These are phyloP conservation scores for Cheiracanthium punctorium DNA, from an alignment of 2,888 invertebrate species.

Conservation along the genomic window DNA sequence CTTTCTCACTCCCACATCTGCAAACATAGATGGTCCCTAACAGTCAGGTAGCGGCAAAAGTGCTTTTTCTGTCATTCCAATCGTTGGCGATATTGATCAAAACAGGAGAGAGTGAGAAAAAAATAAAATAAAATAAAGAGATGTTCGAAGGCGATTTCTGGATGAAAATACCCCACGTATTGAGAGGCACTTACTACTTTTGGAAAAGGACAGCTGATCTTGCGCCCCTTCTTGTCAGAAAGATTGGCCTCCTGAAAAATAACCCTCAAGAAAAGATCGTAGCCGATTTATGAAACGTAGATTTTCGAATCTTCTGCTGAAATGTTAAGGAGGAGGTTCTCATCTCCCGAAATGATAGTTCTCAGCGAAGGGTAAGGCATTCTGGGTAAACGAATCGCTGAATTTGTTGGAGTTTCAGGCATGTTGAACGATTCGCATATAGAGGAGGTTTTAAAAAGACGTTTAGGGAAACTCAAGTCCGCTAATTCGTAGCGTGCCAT, in stretches of 20 bases:
- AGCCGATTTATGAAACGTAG: neutral
- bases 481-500: too few species aligned
- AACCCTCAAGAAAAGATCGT: neutral
- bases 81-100: conserved; percentile 37
- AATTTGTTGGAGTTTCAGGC: too few species aligned
- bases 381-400: too few species aligned
- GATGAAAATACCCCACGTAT: neutral
- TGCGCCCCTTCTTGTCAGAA: neutral
- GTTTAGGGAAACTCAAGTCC: too few species aligned
- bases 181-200: neutral
- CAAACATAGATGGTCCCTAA: neutral
- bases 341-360: too few species aligned
- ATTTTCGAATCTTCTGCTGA: neutral
- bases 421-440: too few species aligned
- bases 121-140: too few species aligned
- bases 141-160: conserved; percentile 9
- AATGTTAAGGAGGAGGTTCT: neutral
- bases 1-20: too few species aligned
- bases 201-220: neutral
- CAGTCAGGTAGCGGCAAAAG: neutral
- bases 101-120: too few species aligned
- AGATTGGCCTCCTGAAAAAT: neutral
- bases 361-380: too few species aligned
- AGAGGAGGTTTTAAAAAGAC: too few species aligned
- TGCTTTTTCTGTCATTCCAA: conserved; percentile 24